Base-by-base conservation (phyloP, 2,888 invertebrate genomes). In the Ganaspis brasiliensis region DNA sequence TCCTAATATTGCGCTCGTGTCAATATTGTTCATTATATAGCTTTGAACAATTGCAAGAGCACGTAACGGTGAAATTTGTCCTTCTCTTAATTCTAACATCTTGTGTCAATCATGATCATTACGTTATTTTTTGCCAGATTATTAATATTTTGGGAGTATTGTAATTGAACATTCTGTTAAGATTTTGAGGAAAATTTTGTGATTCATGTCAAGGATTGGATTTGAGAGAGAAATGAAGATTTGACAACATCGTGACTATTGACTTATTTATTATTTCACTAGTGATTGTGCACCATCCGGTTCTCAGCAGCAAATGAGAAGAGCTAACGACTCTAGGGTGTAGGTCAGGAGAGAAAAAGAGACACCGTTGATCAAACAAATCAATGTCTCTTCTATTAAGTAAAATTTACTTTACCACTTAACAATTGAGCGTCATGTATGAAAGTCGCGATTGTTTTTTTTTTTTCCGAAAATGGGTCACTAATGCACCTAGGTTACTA, bases 351-450 rank as follows among this genome's bases (percentile, higher is more conserved):
- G 85, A 86, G 82, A 86, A 83, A 85, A 77, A 81, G 31, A 45
- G 63, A 59, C 74, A 81, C 85, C 85, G 85, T 88, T 90, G 87
- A 88, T 89, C 90, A 90, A 90, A 90, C 87, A 90, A 80, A 45
- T 87, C 85, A 88, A 89, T 89, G 89, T 89, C 90, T 89, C 88
- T 90, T 90, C 90, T 90, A 90, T 90, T 90, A 89, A 88, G 85
- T 88, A 79, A 86, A 88, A 90, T 90, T 90, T 88, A 89, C 90
- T 89, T 89, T 90, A 85, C 86, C 88, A 88, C 89, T 90, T 90
- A 90, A 89, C 90, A 89, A 90, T 85, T 85, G 86, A 83, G 84
- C 83, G 90, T 87, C 88, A 90, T 85, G 87, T 89, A 90, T 88
- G 90, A 90, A 90, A 90, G 90, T 88, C 86, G 82, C 80, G 77